Percentiles rank a stretch among this genome's conserved stretches.
These are phyloP conservation scores for Presbytis comata DNA, from an alignment of 2,797 vertebrate genomes.

Conservation along the genomic window DNA sequence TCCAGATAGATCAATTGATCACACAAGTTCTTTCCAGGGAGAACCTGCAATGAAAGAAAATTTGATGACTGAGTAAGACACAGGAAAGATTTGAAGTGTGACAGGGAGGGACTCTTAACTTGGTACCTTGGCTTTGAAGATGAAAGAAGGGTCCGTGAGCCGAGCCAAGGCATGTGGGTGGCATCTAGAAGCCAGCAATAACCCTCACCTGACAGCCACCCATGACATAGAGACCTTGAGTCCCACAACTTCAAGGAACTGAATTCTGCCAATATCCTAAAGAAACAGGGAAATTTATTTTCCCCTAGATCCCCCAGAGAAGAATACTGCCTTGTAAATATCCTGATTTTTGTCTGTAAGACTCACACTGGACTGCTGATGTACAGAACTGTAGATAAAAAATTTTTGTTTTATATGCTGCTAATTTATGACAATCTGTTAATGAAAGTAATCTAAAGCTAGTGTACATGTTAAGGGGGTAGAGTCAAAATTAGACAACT, in stretches of 20 bases:
- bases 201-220: background rate
- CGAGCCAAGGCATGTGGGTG: no score
- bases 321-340: background rate
- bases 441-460: background rate
- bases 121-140: no score
- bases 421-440: background rate
- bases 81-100: background rate
- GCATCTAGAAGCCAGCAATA: background rate
- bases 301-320: accelerated
- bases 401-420: background rate
- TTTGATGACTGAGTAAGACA: background rate
- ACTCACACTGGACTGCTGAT: background rate
- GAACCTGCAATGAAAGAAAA: background rate
- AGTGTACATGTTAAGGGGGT: background rate
- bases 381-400: no score
- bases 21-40: background rate
- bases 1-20: background rate
- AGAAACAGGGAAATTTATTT: background rate
- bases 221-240: no score
- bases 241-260: background rate
- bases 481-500: background rate
- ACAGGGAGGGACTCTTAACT: background rate
- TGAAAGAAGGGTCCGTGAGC: background rate
- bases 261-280: no score
- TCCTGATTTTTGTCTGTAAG: background rate